These are phyloP conservation scores for Ptychoptera albimana DNA, from an alignment of 2,888 invertebrate genomes.

Conservation along the genomic window DNA sequence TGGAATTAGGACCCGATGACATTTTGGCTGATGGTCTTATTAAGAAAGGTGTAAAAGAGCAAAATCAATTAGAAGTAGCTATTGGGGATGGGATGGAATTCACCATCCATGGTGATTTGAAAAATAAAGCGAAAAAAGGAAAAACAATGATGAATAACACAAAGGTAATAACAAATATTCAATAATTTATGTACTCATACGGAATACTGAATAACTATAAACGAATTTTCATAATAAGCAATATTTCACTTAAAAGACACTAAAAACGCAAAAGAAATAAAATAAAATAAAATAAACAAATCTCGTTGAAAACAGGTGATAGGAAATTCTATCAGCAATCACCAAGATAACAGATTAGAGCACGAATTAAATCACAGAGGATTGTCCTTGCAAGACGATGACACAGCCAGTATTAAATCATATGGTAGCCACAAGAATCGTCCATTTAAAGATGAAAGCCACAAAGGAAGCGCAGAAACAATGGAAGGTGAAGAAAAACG, in stretches of 20 bases:
- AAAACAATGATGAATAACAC: slow-evolving; percentile 68
- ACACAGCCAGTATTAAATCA: slow-evolving; percentile 76
- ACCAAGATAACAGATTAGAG: slow-evolving; percentile 59
- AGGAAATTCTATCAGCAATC: slow-evolving; percentile 60
- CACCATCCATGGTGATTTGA: slow-evolving; percentile 79
- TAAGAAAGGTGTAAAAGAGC: slow-evolving; percentile 74
- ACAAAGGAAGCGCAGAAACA: slow-evolving; percentile 75
- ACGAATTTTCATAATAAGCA: neutral
- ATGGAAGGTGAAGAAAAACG: slow-evolving; percentile 79
- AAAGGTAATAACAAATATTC: slow-evolving; percentile 34
- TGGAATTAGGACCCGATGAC: slow-evolving; percentile 46
- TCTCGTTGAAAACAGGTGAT: slow-evolving; percentile 27
- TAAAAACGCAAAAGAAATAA: neutral
- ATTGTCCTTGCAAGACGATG: slow-evolving; percentile 54
- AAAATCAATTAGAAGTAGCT: slow-evolving; percentile 79
- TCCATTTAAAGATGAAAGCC: slow-evolving; percentile 78
- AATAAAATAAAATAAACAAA: neutral
- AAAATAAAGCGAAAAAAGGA: slow-evolving; percentile 66
- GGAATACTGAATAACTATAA: neutral
- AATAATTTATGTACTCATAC: too few species aligned
- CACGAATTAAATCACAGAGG: slow-evolving; percentile 60
- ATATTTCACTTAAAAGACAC: too few species aligned
- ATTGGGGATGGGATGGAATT: slow-evolving; percentile 90
- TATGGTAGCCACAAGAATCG: slow-evolving; percentile 85
- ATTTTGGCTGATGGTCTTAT: slow-evolving; percentile 71